Percentiles rank a stretch among this genome's conserved stretches.
Evolutionary conservation across 2,888 invertebrate species (phyloP).

Genomic region (Julus scanicus): DNA sequence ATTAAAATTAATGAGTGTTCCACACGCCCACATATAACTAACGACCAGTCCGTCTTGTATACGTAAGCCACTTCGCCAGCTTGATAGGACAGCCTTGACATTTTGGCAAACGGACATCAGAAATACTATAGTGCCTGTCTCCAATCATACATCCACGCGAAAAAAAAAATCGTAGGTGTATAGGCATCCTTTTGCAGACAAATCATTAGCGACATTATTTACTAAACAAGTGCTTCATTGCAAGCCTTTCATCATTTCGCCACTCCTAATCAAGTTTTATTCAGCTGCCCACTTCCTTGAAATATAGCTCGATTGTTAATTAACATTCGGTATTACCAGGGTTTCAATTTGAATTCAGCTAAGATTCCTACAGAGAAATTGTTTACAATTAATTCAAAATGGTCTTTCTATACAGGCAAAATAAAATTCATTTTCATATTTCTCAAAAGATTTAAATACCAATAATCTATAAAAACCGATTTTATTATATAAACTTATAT

Average conservation of each 20-base stretch:
- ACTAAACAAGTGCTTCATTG: neutral
- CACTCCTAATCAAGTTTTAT: neutral
- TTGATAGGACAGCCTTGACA: neutral
- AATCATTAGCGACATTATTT: neutral
- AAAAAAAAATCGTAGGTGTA: slow-evolving; percentile 27
- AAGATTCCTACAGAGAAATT: too few relatives aligned
- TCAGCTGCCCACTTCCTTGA: neutral
- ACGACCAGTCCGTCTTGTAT: neutral
- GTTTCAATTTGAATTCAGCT: neutral
- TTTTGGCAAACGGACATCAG: neutral
- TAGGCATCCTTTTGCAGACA: slow-evolving; percentile 18
- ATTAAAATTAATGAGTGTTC: neutral
- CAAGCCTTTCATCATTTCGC: neutral
- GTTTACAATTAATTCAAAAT: too few relatives aligned
- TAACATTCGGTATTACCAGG: neutral
- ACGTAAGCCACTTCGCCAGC: neutral
- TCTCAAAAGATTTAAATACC: neutral
- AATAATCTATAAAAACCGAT: neutral
- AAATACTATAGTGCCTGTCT: neutral
- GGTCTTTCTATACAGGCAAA: neutral
- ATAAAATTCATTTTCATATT: neutral
- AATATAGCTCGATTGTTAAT: neutral
- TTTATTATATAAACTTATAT: too few relatives aligned
- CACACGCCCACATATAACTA: neutral
- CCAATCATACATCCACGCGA: neutral